Conservation (phyloP, 2,113 vertebrate genomes). For the Ciconia boyciana region DNA sequence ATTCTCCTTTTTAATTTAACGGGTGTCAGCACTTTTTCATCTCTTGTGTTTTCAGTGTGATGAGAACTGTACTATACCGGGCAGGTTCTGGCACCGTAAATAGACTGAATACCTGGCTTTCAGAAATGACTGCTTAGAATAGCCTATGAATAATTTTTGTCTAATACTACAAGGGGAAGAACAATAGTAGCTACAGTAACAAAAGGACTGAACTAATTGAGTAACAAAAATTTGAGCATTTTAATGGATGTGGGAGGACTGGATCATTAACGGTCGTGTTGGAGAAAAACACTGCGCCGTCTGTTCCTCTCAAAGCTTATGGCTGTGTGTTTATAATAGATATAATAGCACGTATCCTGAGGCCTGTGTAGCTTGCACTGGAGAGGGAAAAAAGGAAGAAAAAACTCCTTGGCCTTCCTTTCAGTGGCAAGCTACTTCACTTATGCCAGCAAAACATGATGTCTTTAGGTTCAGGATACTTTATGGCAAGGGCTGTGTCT, state of each 20-base stretch:
- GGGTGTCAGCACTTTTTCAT: background rate
- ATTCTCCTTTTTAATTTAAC: background rate
- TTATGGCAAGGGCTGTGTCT: background rate
- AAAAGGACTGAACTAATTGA: constrained; percentile 22
- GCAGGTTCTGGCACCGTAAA: background rate
- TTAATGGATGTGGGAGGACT: constrained; percentile 21
- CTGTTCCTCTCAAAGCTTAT: background rate
- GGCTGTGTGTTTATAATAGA: background rate
- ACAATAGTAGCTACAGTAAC: constrained; percentile 14
- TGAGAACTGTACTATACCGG: background rate
- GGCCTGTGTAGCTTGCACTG: background rate
- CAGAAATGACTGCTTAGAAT: background rate
- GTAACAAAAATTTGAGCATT: background rate
- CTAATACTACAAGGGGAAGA: background rate
- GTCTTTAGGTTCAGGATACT: background rate
- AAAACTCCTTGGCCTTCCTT: background rate
- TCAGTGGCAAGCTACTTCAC: background rate
- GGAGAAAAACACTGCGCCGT: background rate
- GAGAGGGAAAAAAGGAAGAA: background rate
- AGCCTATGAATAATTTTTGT: background rate
- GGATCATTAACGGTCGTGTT: background rate
- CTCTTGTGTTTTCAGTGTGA: background rate
- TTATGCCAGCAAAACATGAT: background rate
- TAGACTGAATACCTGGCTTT: background rate
- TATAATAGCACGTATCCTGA: background rate